Percentiles rank a stretch among this genome's conserved stretches.
phyloP scores from a whole-genome alignment of 2,888 invertebrate genomes.

The Chloroclysta siterata region DNA sequence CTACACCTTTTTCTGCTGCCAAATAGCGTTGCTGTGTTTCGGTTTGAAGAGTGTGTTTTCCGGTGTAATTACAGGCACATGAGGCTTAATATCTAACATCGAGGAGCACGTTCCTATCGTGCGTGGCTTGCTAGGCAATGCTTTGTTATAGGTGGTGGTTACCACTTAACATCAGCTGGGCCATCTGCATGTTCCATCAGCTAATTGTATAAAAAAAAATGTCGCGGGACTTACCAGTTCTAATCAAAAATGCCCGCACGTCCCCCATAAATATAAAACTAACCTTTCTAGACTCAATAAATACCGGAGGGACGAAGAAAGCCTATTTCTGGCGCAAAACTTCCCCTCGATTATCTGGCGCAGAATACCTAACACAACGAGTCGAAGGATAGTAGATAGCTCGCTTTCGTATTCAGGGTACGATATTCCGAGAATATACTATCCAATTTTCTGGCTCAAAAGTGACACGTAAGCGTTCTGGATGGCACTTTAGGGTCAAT shows the following conservation, averaged over 20 bases:
- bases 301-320: constrained; percentile 4
- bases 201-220: too few species aligned
- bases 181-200: too few species aligned
- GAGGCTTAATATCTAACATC: too few species aligned
- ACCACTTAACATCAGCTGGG: too few species aligned
- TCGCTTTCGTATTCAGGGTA: constrained; percentile 18
- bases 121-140: too few species aligned
- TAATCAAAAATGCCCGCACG: not conserved
- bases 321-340: constrained; percentile 1
- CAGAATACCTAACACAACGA: not conserved
- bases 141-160: too few species aligned
- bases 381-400: constrained; percentile 10
- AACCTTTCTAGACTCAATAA: not conserved
- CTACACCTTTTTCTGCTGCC: too few species aligned
- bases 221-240: not conserved
- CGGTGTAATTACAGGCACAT: too few species aligned
- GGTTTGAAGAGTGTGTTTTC: too few species aligned
- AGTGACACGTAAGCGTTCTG: constrained; percentile 33
- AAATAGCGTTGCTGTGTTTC: too few species aligned
- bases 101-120: too few species aligned
- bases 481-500: constrained; percentile 31
- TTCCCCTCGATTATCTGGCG: constrained; percentile 4
- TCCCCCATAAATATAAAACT: not conserved
- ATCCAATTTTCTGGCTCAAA: constrained; percentile 26
- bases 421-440: constrained; percentile 29